phyloP scores from a whole-genome alignment of 2,888 invertebrate species.

The Rotaria magnacalcarata region DNA sequence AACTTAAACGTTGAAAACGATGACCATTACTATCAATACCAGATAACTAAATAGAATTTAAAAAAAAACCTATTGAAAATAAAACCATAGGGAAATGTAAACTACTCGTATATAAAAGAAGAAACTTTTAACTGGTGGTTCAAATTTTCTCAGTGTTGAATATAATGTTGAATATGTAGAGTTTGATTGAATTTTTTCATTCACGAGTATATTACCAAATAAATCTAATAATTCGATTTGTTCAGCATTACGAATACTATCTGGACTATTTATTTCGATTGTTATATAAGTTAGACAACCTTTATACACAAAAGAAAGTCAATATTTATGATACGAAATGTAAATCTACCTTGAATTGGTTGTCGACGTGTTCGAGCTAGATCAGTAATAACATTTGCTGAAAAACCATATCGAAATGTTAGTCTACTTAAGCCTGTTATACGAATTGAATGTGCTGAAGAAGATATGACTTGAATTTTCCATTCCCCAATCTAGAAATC shows the following conservation, averaged over 20 bases:
- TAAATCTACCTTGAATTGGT: conserved; percentile 64
- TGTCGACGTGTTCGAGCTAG: conserved; percentile 64
- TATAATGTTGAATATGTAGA: neutral
- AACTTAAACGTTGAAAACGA: conserved; percentile 66
- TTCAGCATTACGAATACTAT: neutral
- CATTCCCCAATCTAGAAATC: neutral
- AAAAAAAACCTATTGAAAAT: neutral
- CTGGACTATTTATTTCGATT: neutral
- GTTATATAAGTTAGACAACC: neutral
- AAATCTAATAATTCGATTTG: conserved; percentile 27
- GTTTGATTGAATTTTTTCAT: neutral
- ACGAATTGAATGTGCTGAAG: conserved; percentile 67
- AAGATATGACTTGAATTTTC: conserved; percentile 63
- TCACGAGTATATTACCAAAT: neutral
- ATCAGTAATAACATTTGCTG: conserved; percentile 62
- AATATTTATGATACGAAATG: neutral
- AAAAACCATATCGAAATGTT: conserved; percentile 69
- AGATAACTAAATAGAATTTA: conserved; percentile 62
- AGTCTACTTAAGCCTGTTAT: conserved; percentile 68
- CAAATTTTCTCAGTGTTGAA: neutral
- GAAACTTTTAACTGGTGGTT: conserved; percentile 3
- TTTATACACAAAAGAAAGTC: neutral
- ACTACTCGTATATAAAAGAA: conserved; percentile 15
- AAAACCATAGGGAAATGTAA: neutral
- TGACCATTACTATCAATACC: conserved; percentile 67